Percentiles rank a stretch among this genome's conserved stretches.
phyloP scores from a whole-genome alignment of 2,113 vertebrate genomes.

The Nymphicus hollandicus region DNA sequence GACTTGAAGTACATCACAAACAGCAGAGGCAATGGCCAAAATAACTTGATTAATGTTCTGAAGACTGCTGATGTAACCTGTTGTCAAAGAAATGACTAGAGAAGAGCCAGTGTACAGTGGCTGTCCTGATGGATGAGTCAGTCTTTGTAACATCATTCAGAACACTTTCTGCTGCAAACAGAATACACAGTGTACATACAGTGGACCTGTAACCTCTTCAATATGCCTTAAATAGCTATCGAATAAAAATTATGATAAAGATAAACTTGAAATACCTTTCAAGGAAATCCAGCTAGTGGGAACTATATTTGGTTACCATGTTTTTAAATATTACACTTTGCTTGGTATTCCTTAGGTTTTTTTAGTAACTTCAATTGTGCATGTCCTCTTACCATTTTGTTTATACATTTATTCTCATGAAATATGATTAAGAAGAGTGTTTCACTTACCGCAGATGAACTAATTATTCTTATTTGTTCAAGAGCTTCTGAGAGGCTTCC shows the following conservation, averaged over 20 bases:
- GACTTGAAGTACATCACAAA: neutral
- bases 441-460: constrained; percentile 86
- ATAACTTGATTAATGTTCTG: neutral
- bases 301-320: neutral
- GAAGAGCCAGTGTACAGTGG: neutral
- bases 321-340: neutral
- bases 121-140: neutral
- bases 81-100: neutral
- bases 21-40: neutral
- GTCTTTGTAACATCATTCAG: neutral
- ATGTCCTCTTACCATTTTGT: neutral
- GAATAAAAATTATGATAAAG: neutral
- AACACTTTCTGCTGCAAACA: neutral
- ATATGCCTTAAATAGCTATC: neutral
- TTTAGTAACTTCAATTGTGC: neutral
- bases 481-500: constrained; percentile 90
- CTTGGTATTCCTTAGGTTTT: neutral
- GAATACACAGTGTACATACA: neutral
- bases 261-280: neutral
- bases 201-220: neutral
- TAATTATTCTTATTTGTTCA: constrained; percentile 91
- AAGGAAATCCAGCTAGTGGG: neutral
- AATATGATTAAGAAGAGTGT: neutral
- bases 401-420: neutral
- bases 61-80: neutral